Evolutionary conservation across 2,113 vertebrate species (phyloP), one percentile per base, ranked within the genome.

Genomic region (Burhinus bistriatus): DNA sequence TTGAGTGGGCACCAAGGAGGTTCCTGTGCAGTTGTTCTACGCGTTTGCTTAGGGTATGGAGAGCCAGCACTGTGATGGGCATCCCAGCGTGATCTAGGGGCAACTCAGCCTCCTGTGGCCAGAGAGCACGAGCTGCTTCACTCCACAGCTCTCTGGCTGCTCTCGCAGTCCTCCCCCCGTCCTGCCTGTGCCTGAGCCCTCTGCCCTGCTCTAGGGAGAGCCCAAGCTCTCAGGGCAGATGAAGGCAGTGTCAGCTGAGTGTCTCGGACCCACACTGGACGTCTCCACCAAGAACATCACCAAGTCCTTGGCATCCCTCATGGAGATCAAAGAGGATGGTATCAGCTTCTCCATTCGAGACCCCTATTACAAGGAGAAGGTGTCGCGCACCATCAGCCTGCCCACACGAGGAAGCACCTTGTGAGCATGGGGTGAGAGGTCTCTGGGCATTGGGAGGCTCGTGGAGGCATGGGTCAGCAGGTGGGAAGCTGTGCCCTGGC

Each of bases 211-310:
- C 32, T 97, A 99, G 99, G 97, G 98, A 69, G 99, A 99, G 78
- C 99, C 99, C 94, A 99, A 99, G 91, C 98, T 99, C 23, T 99
- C 99, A 0, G 99, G 96, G 58, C 99, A 99, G 94, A 99, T 99
- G 98, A 99, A 99, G 97, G 99, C 99, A 0, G 98, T 99, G 77
- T 99, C 99, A 0, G 99, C 99, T 0, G 99, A 99, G 97, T 99
- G 99, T 91, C 97, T 99, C 65, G 99, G 99, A 14, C 99, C 99
- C n/a, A 90, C 98, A 0, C 91, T 99, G 97, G 99, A 99, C 17
- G 95, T 98, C 62, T 98, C 98, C 61, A 98, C 99, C 47, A 98
- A 99, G 97, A 98, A 99, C 97, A 99, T 99, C 97, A 99, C 99
- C 93, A 99, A 99, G 95, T 99, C 99, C 42, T 97, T 99, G 97